Base-by-base conservation (phyloP, 2,888 invertebrate species). In the Drepana falcataria region DNA sequence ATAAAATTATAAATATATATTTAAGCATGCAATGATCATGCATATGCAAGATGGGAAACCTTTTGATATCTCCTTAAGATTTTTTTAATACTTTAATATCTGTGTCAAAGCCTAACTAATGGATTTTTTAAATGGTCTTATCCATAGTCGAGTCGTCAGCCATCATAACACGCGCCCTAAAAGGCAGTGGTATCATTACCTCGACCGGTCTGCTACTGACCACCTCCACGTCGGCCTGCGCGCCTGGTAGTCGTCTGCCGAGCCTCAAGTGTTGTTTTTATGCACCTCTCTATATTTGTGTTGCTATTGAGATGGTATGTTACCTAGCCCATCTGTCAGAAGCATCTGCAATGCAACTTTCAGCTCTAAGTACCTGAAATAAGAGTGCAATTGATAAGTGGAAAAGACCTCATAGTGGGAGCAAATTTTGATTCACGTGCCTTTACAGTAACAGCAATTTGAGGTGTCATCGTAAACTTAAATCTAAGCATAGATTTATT, bases 171-270 rank as follows among this genome's bases (percentile, higher is more conserved):
- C 69, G 75, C 66, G 84, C 88, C 87, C 81, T 89, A 90, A 81
- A 91, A 88, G 90, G 90, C 75, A 78, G 72, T 83, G 77, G 86
- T 87, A 83, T 86, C 88, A 89, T 88, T 89, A 89, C 82, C 65
- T 59, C 69, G 81, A 83, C 85, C 86, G 83, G 86, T 82, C 81
- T 68, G 81, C 81, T 78, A 79, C 79, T 75, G 78, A 63, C 78
- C 79, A 83, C 85, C 82, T 79, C 81, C 77, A 65, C 75, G 68
- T 69, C 58, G 66, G 69, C 59, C 81, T 88, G 83, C 60, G 63
- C 71, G 74, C 88, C 90, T 90, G 83, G 89, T 90, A 87, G 75
- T 74, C 63, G 68, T 73, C 75, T 69, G 69, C 65, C 65, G 70
- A 71, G 65, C 66, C 64, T 76, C 75, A 64, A 79, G 73, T 83